Evolutionary conservation across 2,797 vertebrate genomes (phyloP), one percentile per base, ranked within the genome.

Genomic region (Coreius guichenoti): DNA sequence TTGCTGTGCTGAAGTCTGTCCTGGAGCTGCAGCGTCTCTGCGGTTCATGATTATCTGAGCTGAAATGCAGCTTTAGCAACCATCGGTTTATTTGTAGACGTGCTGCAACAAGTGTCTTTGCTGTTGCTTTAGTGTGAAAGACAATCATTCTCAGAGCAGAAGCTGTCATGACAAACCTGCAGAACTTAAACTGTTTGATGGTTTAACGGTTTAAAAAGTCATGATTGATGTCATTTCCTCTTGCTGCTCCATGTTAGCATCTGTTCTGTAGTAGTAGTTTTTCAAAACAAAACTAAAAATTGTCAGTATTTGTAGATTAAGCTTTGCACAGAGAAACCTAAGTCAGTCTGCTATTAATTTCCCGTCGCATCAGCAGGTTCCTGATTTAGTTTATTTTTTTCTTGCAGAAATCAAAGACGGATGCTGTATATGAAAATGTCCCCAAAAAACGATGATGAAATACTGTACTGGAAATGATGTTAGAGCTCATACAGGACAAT

Each of bases 331-430:
- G 36, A 70, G 21, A 70, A 68, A 21, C 19, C 16, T 0, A 43
- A 14, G 13, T n/a, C 26, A 16, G 23, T 72, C 3, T 26, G 23
- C 19, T 43, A 14, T n/a, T 43, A 8, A 49, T 47, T 26, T 1
- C 21, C 21, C 0, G 1, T 49, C 1, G 1, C 58, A 63, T 14
- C n/a, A 26, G 5, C 58, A 63, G n/a, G 2, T 14, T 26, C 13
- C n/a, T 63, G 26, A 63, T 14, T 26, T 12, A 26, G 12, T 61
- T 63, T 4, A 26, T 16, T 26, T 29, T 43, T 63, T 63, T 14
- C 26, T 63, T 63, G 14, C 61, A 63, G 61, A 63, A 63, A 29
- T 63, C 13, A 14, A 63, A 29, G 26, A 63, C 6, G 26, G 26
- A 63, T 13, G 6, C 26, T 29, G 26, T 63, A 14, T 63, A 63